Base-by-base conservation (phyloP, 2,113 vertebrate genomes). In the Symphodus melops region DNA sequence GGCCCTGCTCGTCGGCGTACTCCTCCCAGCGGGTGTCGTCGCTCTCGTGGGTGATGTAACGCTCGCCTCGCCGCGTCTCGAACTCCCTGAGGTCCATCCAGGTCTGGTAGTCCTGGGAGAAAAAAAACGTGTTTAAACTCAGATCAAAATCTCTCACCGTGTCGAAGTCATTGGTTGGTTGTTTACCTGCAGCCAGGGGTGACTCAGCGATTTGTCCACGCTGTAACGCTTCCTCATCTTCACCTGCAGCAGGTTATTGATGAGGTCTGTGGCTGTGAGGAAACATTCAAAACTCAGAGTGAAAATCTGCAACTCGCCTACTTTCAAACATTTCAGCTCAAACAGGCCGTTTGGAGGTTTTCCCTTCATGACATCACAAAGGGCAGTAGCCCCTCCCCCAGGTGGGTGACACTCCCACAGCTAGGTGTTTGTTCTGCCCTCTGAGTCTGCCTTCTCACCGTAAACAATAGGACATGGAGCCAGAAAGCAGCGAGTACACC, bases 161-260 rank as follows among this genome's bases (percentile, higher is more conserved):
- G 28, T 33, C 25, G 2, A 25, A 25, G 25, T 25, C 28, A 33
- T 33, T 33, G 28, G 28, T 33, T 33, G 28, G 28, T 33, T 33
- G 14, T 1, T 57, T 92, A 98, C 97, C 97, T 98, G 97, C 87
- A 98, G 89, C 97, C 97, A 98, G 0, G 97, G 96, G 72, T 98
- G 97, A 89, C 96, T 98, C 76, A 98, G 96, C 12, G 96, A 97
- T 83, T 98, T 98, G 91, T 97, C 97, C 92, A 98, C 97, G 68
- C 97, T 98, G 92, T 95, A 98, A 66, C 97, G 95, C 82, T 98
- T 97, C 89, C 97, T 97, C 97, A 98, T 98, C 94, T 98, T 98
- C 86, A 98, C 97, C 92, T 98, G 97, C 83, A 98, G 96, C 79
- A 98, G 95, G 88, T 98, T 98, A 79, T 97, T 98, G 84, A 98